Evolutionary conservation across 64 coral and sea anemone species (phyloP).

Genomic region (Astreopora myriophthalma): DNA sequence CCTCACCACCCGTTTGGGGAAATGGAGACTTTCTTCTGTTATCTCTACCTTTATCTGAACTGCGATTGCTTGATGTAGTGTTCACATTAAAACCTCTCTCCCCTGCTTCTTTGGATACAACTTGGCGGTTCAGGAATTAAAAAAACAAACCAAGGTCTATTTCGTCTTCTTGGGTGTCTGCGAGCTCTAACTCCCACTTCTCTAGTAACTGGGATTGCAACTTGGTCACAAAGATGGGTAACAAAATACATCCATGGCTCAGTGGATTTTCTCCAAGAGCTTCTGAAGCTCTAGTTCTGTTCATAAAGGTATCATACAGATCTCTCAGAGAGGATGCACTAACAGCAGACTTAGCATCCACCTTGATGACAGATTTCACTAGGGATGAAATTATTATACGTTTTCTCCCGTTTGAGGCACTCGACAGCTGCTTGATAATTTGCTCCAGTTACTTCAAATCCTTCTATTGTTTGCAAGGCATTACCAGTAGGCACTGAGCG

Average conservation of each 20-base stretch:
- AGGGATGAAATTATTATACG: slow-evolving; percentile 65
- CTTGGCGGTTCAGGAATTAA: slow-evolving; percentile 24
- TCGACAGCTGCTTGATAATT: slow-evolving; percentile 61
- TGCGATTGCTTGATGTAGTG: too few relatives aligned
- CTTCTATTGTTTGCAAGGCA: slow-evolving; percentile 40
- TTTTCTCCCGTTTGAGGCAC: slow-evolving; percentile 44
- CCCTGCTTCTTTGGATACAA: slow-evolving; percentile 7
- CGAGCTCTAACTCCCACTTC: slow-evolving; percentile 46
- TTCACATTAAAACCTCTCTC: background rate
- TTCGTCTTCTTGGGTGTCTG: background rate
- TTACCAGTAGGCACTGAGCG: slow-evolving; percentile 39
- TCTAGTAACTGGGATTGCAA: background rate
- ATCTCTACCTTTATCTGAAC: too few relatives aligned
- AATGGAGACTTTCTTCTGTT: too few relatives aligned
- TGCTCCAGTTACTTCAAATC: slow-evolving; percentile 51
- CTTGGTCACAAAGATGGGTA: slow-evolving; percentile 15
- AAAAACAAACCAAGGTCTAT: slow-evolving; percentile 51
- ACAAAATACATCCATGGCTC: background rate
- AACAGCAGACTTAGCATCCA: background rate
- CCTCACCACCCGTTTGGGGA: too few relatives aligned
- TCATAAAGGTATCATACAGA: slow-evolving; percentile 24
- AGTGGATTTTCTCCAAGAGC: slow-evolving; percentile 17
- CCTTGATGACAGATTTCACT: slow-evolving; percentile 41
- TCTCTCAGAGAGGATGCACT: slow-evolving; percentile 2
- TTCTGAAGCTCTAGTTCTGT: slow-evolving; percentile 16